Conservation (phyloP, 2,888 invertebrate species). For the Anoncus sp. region DNA sequence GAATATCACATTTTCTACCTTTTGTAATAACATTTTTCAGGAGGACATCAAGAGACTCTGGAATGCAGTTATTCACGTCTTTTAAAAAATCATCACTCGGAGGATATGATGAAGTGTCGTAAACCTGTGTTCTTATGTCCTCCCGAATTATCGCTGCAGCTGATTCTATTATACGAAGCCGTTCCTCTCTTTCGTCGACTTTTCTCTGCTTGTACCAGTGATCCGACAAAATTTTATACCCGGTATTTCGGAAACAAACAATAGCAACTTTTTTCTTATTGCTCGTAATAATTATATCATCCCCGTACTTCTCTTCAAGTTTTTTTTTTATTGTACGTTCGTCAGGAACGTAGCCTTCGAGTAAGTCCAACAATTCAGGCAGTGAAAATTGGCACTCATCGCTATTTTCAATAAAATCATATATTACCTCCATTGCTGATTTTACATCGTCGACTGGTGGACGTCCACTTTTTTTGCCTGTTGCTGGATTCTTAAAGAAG, state of each 20-base stretch:
- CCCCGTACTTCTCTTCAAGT: constrained; percentile 32
- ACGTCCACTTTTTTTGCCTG: constrained; percentile 26
- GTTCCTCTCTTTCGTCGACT: constrained; percentile 23
- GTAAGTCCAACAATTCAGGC: constrained; percentile 21
- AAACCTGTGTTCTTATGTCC: constrained; percentile 35
- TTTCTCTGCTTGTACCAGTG: not conserved
- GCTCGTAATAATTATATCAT: constrained; percentile 25
- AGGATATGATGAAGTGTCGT: constrained; percentile 36
- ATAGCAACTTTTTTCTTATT: constrained; percentile 15
- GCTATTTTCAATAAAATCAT: constrained; percentile 37
- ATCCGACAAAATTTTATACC: constrained; percentile 17
- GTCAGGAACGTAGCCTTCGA: constrained; percentile 40
- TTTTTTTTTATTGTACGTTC: constrained; percentile 21
- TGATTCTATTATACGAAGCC: constrained; percentile 23
- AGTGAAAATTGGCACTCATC: constrained; percentile 41
- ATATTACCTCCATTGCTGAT: constrained; percentile 37
- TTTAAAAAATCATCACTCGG: constrained; percentile 33
- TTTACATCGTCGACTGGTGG: constrained; percentile 26
- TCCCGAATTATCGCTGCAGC: constrained; percentile 40
- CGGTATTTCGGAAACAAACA: constrained; percentile 8
- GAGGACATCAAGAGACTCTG: constrained; percentile 35
- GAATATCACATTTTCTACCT: constrained; percentile 1
- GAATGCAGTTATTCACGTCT: constrained; percentile 22
- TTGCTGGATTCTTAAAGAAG: constrained; percentile 36
- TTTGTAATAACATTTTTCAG: constrained; percentile 22